A percentile compares a stretch with the other conserved stretches of the same genome.
Evolutionary conservation across 2,888 invertebrate genomes (phyloP).

Genomic region (Ormyrus rosae): DNA sequence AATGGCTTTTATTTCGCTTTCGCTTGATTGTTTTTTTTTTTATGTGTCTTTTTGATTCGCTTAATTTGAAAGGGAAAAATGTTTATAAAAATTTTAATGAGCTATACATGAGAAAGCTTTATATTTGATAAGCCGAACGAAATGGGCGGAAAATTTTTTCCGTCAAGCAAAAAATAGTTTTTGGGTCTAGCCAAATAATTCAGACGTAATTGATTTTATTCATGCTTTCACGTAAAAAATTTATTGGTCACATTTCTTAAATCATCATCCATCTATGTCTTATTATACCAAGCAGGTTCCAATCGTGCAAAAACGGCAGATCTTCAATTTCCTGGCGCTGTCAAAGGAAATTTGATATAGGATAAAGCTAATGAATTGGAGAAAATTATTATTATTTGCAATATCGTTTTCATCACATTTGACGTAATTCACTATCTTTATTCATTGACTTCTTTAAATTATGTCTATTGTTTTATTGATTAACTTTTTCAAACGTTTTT

Average conservation of each 20-base stretch:
- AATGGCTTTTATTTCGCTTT: neutral
- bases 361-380: neutral
- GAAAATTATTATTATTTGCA: neutral
- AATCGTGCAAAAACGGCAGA: neutral
- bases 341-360: neutral
- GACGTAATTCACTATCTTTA: neutral
- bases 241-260: neutral
- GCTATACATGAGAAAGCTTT: too few relatives aligned
- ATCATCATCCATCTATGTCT: conserved; percentile 2
- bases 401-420: neutral
- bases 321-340: neutral
- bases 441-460: neutral
- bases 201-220: neutral
- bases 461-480: too few relatives aligned
- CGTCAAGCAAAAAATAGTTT: too few relatives aligned
- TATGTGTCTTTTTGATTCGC: too few relatives aligned
- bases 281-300: neutral
- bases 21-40: too few relatives aligned
- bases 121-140: too few relatives aligned
- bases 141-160: too few relatives aligned
- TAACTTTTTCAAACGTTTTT: too few relatives aligned
- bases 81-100: too few relatives aligned
- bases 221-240: neutral
- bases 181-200: too few relatives aligned
- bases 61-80: too few relatives aligned